A percentile compares a stretch with the other conserved stretches of the same genome.
phyloP scores from a whole-genome alignment of 1,140 invertebrate species.

The Heliconius hermathena region DNA sequence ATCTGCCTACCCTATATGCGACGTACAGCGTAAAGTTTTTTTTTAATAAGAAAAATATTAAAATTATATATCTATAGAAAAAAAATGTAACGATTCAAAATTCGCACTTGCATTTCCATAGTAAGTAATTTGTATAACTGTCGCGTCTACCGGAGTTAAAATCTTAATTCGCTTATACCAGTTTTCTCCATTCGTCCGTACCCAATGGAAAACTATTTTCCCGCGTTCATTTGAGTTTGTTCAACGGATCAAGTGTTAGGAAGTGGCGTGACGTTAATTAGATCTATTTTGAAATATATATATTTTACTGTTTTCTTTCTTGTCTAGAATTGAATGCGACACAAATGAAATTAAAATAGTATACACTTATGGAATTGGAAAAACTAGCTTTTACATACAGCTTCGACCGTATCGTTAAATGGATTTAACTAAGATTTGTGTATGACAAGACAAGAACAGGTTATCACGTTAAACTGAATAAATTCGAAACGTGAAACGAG shows the following conservation, averaged over 20 bases:
- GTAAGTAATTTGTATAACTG: conserved; percentile 47
- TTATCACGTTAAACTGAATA: too few species aligned
- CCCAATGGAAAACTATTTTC: conserved; percentile 58
- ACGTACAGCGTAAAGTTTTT: too few species aligned
- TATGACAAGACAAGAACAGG: too few species aligned
- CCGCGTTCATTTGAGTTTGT: conserved; percentile 57
- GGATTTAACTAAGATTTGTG: too few species aligned
- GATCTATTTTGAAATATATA: not conserved
- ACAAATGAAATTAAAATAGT: too few species aligned
- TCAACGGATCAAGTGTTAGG: conserved; percentile 25
- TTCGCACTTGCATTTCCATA: conserved; percentile 20
- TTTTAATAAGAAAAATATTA: too few species aligned
- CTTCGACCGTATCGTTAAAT: too few species aligned
- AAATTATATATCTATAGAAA: not conserved
- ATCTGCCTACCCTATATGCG: too few species aligned
- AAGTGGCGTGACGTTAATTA: conserved; percentile 4
- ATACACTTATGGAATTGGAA: too few species aligned
- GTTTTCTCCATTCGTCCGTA: conserved; percentile 59
- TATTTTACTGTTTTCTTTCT: not conserved
- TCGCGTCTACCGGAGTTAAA: conserved; percentile 51
- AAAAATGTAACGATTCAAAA: not conserved
- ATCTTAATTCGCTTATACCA: conserved; percentile 68
- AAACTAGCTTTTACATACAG: too few species aligned
- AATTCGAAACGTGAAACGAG: too few species aligned
- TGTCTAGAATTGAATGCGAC: too few species aligned